Evolutionary conservation across 2,888 invertebrate species (phyloP), one percentile per base, ranked within the genome.

Genomic region (Terebella lapidaria): DNA sequence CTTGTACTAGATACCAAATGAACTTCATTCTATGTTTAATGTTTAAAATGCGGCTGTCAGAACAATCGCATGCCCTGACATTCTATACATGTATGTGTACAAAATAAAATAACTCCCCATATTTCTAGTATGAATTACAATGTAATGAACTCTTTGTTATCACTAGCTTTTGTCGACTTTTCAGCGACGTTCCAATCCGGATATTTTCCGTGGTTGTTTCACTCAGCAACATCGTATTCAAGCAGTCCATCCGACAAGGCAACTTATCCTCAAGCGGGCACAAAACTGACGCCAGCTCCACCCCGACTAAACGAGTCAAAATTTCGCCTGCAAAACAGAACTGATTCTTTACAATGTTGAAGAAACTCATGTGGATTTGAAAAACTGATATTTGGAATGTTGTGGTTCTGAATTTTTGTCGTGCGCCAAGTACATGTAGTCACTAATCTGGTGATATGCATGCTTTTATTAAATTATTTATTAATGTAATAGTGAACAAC

Each of bases 151-250:
- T 15, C 10, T 15, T 35, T 15, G 10, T n/a, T 35, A 35, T n/a
- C n/a, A n/a, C 10, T 35, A 35, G 22, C 22, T 49, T 28, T 28
- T 10, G n/a, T n/a, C n/a, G n/a, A n/a, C n/a, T n/a, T 53, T 53
- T 4, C 53, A 53, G 53, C 22, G 53, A 53, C 15, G 25, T 53
- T 22, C 53, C 53, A 28, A 5, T 53, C 10, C 5, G 28, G 15
- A 15, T 53, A 15, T 53, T 53, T 28, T 5, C 53, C 29, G 27
- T 28, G 10, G 53, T 53, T 10, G 53, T 53, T 53, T 26, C 53
- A 5, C 5, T 53, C 22, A 53, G 53, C 53, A 53, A 53, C 29
- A 28, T 15, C 15, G 29, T 53, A 5, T 53, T 53, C 22, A 5
- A 53, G 29, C 53, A 53, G 5, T 53, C 53, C 10, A 28, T 53